These are phyloP conservation scores for Denticeps clupeoides DNA, from an alignment of 2,797 vertebrate genomes.

Conservation along the genomic window DNA sequence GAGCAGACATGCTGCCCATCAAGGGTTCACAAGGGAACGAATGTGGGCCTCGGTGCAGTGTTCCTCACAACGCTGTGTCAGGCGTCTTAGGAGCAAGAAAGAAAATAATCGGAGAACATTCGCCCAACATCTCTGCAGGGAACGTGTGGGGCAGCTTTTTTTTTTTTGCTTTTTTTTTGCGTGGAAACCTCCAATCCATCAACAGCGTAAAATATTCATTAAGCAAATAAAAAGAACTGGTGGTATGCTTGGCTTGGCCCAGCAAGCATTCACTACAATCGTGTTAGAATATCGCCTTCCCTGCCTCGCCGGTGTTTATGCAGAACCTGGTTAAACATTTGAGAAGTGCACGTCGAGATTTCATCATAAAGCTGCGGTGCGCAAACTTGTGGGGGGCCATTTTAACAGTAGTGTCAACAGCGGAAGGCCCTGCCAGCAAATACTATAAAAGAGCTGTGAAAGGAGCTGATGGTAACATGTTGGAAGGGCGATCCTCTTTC, in stretches of 20 bases:
- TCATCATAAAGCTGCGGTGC: slow-evolving; percentile 59
- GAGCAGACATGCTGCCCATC: slow-evolving; percentile 22
- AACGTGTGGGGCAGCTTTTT: too few species aligned
- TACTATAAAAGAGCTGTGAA: slow-evolving; percentile 36
- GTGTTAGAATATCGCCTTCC: slow-evolving; percentile 35
- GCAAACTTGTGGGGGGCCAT: slow-evolving; percentile 49
- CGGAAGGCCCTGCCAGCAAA: slow-evolving; percentile 50
- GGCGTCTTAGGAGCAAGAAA: slow-evolving; percentile 3
- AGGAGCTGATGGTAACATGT: slow-evolving; percentile 41
- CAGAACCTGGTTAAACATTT: slow-evolving; percentile 62
- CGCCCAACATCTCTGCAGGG: too few species aligned
- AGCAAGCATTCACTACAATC: slow-evolving; percentile 28
- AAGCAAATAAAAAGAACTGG: slow-evolving; percentile 32
- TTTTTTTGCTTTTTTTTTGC: slow-evolving; percentile 14
- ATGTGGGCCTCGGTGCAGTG: slow-evolving; percentile 8
- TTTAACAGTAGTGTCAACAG: slow-evolving; percentile 61
- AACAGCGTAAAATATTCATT: slow-evolving; percentile 36
- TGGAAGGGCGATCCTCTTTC: slow-evolving; percentile 45
- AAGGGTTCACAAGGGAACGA: slow-evolving; percentile 1
- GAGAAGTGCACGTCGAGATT: slow-evolving; percentile 60
- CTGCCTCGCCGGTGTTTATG: slow-evolving; percentile 44
- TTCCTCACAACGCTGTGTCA: slow-evolving; percentile 6
- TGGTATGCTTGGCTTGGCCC: slow-evolving; percentile 46
- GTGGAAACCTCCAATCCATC: slow-evolving; percentile 21
- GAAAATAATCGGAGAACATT: too few species aligned